phyloP scores from a whole-genome alignment of 2,888 invertebrate species.

The Drosophila atripex region DNA sequence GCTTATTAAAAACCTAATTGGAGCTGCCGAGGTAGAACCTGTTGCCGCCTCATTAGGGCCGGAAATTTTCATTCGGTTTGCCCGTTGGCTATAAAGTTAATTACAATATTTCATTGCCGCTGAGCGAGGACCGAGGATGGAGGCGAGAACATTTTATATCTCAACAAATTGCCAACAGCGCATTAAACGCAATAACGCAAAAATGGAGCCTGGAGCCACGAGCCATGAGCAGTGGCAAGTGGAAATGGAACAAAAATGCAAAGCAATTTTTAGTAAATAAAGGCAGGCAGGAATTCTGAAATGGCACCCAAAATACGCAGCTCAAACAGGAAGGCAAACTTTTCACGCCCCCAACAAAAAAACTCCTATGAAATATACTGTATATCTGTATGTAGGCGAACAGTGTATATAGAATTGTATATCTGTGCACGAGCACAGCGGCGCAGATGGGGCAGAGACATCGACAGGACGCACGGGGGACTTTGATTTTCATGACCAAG shows the following conservation, averaged over 20 bases:
- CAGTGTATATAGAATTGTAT: background rate
- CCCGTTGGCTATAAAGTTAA: constrained; percentile 54
- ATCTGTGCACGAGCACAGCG: constrained; percentile 1
- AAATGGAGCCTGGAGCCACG: background rate
- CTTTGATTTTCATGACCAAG: constrained; percentile 55
- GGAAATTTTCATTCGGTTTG: constrained; percentile 47
- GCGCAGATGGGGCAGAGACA: constrained; percentile 20
- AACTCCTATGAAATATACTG: constrained; percentile 6
- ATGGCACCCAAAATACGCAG: constrained; percentile 37
- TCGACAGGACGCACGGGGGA: constrained; percentile 23
- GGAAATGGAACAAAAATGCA: constrained; percentile 40
- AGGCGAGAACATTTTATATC: constrained; percentile 48
- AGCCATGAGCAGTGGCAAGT: background rate
- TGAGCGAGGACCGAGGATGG: constrained; percentile 13
- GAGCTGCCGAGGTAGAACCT: constrained; percentile 53
- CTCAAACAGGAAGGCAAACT: constrained; percentile 48
- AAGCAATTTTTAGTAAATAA: constrained; percentile 58
- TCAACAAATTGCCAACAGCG: constrained; percentile 51
- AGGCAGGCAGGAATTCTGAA: constrained; percentile 35
- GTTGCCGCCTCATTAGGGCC: constrained; percentile 67
- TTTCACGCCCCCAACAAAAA: constrained; percentile 38
- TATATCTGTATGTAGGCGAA: background rate
- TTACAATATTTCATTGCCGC: constrained; percentile 65
- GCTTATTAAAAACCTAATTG: constrained; percentile 46
- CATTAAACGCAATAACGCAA: constrained; percentile 26